Percentiles rank a stretch among this genome's conserved stretches.
These are phyloP conservation scores for Scytalopus superciliaris DNA, from an alignment of 2,113 vertebrate genomes.

Conservation along the genomic window DNA sequence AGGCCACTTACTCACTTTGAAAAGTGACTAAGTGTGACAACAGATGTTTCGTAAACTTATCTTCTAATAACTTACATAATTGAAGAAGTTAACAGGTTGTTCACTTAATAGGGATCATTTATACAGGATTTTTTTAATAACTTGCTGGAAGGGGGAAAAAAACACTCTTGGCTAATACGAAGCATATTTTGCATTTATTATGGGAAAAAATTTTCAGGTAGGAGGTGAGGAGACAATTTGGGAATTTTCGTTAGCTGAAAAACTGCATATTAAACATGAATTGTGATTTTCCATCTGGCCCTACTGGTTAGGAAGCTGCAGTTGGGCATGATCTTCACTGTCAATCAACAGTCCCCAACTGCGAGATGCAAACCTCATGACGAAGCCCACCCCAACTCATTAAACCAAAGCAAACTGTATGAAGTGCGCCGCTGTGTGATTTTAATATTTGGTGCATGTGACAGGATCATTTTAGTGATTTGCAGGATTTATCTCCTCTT, in stretches of 20 bases:
- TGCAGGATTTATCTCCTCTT: constrained; percentile 99
- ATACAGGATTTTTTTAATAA: constrained; percentile 65
- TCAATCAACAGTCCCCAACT: constrained; percentile 88
- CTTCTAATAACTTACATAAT: constrained; percentile 46
- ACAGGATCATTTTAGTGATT: constrained; percentile 99
- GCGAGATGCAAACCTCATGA: constrained; percentile 83
- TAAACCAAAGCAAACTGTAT: constrained; percentile 91
- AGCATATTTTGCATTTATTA: constrained; percentile 79
- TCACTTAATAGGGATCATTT: constrained; percentile 58
- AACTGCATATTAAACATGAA: constrained; percentile 81
- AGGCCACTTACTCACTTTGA: not conserved
- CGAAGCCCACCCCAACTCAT: constrained; percentile 93
- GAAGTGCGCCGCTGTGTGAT: constrained; percentile 87
- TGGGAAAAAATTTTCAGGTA: constrained; percentile 75
- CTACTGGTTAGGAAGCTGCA: constrained; percentile 82
- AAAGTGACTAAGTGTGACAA: not conserved
- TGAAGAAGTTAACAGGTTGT: constrained; percentile 72
- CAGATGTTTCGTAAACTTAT: constrained; percentile 14
- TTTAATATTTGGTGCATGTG: constrained; percentile 99
- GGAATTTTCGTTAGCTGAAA: constrained; percentile 78
- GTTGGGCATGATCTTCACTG: constrained; percentile 89
- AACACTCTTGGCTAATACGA: constrained; percentile 69
- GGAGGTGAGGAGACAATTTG: constrained; percentile 81
- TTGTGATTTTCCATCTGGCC: constrained; percentile 88
- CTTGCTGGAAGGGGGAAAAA: constrained; percentile 61